Evolutionary conservation across 2,888 invertebrate genomes (phyloP), one percentile per base, ranked within the genome.

Genomic region (Frankliniella fusca): DNA sequence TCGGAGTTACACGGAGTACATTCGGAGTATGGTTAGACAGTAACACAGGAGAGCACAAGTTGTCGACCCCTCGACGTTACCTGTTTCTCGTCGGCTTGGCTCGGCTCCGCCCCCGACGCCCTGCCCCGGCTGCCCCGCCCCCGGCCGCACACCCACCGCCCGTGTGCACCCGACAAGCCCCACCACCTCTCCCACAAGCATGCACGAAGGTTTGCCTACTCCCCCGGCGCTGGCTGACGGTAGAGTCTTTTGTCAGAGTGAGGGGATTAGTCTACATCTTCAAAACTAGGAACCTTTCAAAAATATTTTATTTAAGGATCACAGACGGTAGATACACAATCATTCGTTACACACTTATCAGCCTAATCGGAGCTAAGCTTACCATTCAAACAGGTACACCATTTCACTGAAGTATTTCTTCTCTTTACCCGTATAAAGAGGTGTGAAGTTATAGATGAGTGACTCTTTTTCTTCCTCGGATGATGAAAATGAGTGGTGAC

Each of bases 391-490:
- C 80, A 94, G 88, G 86, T 95, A 95, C 84, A 92, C 90, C 86
- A 95, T 93, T 82, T 90, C 89, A 86, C 91, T 94, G 0, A 89
- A 86, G 48, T 90, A 90, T 0, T 91, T 83, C 9, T 84, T 90
- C 0, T 89, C 85, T 0, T 88, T 85, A 0, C 91, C 93, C 0
- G 93, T 93, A 85, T 92, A 94, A 2, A 88, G 88, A 0, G 92
- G 89, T 48, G 87, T 87, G 86, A 92, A 94, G 86, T 95, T 95
- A 86, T 93, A 94, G 85, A 96, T 95, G n/a, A 95, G 87, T 84
- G 90, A 88, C 0, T 86, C 82, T 5, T 89, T 87, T 86, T 93
- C 93, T 15, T 87, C 87, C 0, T 88, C 86, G 38, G 85, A 86
- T 1, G 86, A 87, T 0, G 84, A 81, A 85, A 94, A 95, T 0